phyloP scores from a whole-genome alignment of 2,797 vertebrate genomes.

The Sebastes cheni region DNA sequence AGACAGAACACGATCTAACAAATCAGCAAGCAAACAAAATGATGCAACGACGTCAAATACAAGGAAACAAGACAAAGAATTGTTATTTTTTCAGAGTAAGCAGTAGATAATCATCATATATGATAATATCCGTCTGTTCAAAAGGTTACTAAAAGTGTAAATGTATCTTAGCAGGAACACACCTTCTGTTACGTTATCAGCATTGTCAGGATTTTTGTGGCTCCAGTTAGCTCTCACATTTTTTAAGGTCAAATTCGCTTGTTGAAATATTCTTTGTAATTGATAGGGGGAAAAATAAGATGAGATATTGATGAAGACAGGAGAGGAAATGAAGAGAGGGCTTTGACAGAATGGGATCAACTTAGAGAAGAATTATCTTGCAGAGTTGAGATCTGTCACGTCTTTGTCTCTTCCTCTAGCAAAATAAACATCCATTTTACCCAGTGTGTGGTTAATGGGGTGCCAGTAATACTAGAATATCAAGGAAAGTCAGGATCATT shows the following conservation, averaged over 20 bases:
- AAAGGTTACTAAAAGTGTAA: not conserved
- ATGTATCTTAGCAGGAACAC: not conserved
- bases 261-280: slow-evolving; percentile 1
- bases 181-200: not conserved
- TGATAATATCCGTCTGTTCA: not conserved
- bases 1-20: not conserved
- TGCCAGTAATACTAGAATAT: not conserved
- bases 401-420: not conserved
- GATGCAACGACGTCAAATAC: not conserved
- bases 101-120: not conserved
- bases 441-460: not conserved
- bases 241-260: not conserved
- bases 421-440: slow-evolving; percentile 7
- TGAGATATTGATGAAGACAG: not conserved
- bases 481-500: not conserved
- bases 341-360: slow-evolving; percentile 51
- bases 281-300: not conserved
- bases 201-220: not conserved
- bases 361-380: slow-evolving; percentile 1
- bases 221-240: not conserved
- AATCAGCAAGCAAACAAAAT: not conserved
- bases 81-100: not conserved
- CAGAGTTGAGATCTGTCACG: not conserved
- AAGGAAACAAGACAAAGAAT: not conserved
- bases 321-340: slow-evolving; percentile 4